Conservation (phyloP, 2,797 vertebrate species). For the Phrynocephalus forsythii region DNA sequence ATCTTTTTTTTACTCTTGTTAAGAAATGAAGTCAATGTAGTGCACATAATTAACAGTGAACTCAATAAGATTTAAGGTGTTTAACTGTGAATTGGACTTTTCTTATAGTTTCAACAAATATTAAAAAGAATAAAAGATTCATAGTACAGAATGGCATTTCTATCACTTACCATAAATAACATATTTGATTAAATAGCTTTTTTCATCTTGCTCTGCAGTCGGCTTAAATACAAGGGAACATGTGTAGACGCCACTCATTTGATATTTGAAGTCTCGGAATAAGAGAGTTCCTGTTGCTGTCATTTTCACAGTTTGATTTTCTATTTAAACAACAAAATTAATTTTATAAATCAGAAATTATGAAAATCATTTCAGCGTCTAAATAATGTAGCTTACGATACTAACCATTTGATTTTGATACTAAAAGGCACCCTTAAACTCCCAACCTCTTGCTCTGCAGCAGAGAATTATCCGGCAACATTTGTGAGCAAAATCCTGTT, state of each 20-base stretch:
- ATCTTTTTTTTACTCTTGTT: background rate
- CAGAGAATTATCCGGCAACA: no score
- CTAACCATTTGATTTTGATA: background rate
- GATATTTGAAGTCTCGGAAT: conserved; percentile 64
- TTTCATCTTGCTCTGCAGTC: conserved; percentile 52
- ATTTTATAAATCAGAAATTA: background rate
- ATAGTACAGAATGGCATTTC: conserved; percentile 19
- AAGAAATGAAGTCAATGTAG: background rate
- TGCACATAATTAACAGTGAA: background rate
- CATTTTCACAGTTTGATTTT: conserved; percentile 63
- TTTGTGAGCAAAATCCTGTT: no score
- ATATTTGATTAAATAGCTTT: conserved; percentile 65
- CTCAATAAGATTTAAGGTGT: background rate
- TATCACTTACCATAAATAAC: conserved; percentile 64
- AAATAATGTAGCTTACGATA: background rate
- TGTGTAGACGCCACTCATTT: conserved; percentile 64
- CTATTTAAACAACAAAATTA: conserved; percentile 52
- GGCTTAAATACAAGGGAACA: conserved; percentile 70
- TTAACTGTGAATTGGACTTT: background rate
- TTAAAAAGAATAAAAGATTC: conserved; percentile 32
- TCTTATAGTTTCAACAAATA: background rate
- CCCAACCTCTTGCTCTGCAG: no score
- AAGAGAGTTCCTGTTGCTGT: conserved; percentile 71
- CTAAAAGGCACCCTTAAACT: background rate
- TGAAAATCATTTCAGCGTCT: background rate